phyloP scores from a whole-genome alignment of 2,888 invertebrate genomes.

The Sisyra terminalis region DNA sequence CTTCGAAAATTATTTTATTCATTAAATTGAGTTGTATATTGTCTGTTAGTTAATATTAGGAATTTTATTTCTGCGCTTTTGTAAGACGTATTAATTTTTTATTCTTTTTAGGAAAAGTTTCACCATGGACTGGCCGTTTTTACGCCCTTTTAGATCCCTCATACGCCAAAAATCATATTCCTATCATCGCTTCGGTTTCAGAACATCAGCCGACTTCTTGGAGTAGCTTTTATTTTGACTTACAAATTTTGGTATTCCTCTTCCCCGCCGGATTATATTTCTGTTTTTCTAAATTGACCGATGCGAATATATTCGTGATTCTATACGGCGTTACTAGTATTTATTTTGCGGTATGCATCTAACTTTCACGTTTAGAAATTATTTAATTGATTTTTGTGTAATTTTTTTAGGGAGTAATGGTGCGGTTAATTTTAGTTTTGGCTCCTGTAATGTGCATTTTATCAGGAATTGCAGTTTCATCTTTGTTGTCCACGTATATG shows the following conservation, averaged over 20 bases:
- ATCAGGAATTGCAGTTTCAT: slow-evolving; percentile 87
- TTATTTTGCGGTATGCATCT: slow-evolving; percentile 77
- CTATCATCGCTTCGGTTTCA: slow-evolving; percentile 92
- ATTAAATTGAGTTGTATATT: too few relatives aligned
- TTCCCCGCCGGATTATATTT: slow-evolving; percentile 95
- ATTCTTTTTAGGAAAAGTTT: slow-evolving; percentile 56
- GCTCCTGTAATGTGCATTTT: slow-evolving; percentile 98
- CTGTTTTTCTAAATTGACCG: slow-evolving; percentile 86
- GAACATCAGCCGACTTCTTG: slow-evolving; percentile 98
- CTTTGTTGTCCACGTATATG: slow-evolving; percentile 70
- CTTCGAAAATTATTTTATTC: too few relatives aligned
- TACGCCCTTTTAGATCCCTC: slow-evolving; percentile 92
- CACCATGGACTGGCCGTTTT: slow-evolving; percentile 96
- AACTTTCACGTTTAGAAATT: not conserved
- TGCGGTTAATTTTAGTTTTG: slow-evolving; percentile 92
- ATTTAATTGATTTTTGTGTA: not conserved
- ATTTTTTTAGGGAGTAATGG: slow-evolving; percentile 80
- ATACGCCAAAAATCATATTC: slow-evolving; percentile 97
- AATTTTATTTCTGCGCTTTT: too few relatives aligned
- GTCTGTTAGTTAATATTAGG: too few relatives aligned
- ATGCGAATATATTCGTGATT: slow-evolving; percentile 94
- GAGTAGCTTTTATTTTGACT: slow-evolving; percentile 96
- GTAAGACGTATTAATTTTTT: slow-evolving; percentile 1
- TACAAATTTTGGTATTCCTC: slow-evolving; percentile 87
- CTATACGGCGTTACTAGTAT: slow-evolving; percentile 95